Evolutionary conservation across 2,113 vertebrate species (phyloP), one percentile per base, ranked within the genome.

Genomic region (Phyllostomus hastatus): DNA sequence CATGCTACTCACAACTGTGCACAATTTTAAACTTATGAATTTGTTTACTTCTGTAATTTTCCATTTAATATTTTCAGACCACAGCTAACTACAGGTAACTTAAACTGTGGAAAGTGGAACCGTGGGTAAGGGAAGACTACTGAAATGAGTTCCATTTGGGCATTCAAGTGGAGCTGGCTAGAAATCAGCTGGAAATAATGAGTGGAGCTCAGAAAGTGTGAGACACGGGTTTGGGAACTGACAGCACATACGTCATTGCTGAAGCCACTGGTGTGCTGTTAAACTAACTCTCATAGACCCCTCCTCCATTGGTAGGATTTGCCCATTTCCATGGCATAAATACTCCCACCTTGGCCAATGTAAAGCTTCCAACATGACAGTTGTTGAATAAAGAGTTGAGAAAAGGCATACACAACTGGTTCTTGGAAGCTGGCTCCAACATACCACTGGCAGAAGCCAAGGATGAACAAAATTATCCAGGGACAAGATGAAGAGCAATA

Each of bases 61-160:
- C 54, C 24, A 59, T 59, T 59, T 81, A 81, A 31, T 81, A 59
- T 81, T 81, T 81, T 80, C 78, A 80, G 52, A 57, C 52, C 24
- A 38, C 24, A 24, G 54, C 41, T 31, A 24, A 81, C 35, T 5
- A 10, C 1, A 3, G 54, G 35, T 59, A 59, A 81, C 79, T 75
- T 15, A 59, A 61, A 41, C 54, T 10, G 3, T 81, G 79, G 52
- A 81, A 81, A 59, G 35, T 16, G 14, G 38, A 59, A 81, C 78
- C 78, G 41, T 38, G 52, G 35, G 41, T 61, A 81, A 81, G 79
- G 26, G 22, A 59, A 81, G 54, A 61, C 54, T 81, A 81, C 54
- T 81, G 35, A 31, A 97, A 96, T 69, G 59, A 93, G 35, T 73
- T 91, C 61, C 87, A 82, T 85, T 95, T 93, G 72, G 81, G 43